These are phyloP conservation scores for Holcopasites calliopsidis DNA, from an alignment of 1,140 invertebrate genomes.

Conservation along the genomic window DNA sequence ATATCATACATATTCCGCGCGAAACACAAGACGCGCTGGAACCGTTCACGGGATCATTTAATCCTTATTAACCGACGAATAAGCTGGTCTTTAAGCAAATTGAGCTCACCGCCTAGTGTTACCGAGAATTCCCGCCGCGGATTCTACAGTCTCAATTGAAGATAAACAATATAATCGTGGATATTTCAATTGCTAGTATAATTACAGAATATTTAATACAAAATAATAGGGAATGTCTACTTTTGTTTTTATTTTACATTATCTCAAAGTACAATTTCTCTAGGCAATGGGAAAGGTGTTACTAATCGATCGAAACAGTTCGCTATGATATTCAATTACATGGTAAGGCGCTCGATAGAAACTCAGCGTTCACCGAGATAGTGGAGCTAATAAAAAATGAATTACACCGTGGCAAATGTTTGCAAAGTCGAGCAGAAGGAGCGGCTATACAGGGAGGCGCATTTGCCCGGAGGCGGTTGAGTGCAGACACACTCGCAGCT, in stretches of 20 bases:
- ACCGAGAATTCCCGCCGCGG: conserved; percentile 27
- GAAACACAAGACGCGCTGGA: conserved; percentile 35
- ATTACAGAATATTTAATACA: too few relatives aligned
- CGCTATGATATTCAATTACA: not conserved
- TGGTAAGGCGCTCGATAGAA: not conserved
- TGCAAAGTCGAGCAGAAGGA: conserved; percentile 1
- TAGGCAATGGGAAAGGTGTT: too few relatives aligned
- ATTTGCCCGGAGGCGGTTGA: not conserved
- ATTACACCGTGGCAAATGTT: conserved; percentile 17
- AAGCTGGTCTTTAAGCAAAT: conserved; percentile 54
- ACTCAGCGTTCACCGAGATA: not conserved
- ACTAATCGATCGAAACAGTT: too few relatives aligned
- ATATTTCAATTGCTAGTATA: conserved; percentile 20
- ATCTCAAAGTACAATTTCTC: too few relatives aligned
- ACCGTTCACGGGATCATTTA: conserved; percentile 52
- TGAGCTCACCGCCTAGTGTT: conserved; percentile 8
- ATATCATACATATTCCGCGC: conserved; percentile 20
- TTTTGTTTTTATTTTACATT: too few relatives aligned
- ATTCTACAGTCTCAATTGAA: conserved; percentile 44
- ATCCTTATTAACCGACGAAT: conserved; percentile 51
- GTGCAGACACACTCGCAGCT: not conserved
- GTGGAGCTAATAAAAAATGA: not conserved
- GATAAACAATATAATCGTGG: conserved; percentile 19
- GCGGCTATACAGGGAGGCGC: not conserved
- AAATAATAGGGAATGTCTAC: too few relatives aligned